These are phyloP conservation scores for Mycalesis mineus DNA, from an alignment of 2,888 invertebrate species.

Conservation along the genomic window DNA sequence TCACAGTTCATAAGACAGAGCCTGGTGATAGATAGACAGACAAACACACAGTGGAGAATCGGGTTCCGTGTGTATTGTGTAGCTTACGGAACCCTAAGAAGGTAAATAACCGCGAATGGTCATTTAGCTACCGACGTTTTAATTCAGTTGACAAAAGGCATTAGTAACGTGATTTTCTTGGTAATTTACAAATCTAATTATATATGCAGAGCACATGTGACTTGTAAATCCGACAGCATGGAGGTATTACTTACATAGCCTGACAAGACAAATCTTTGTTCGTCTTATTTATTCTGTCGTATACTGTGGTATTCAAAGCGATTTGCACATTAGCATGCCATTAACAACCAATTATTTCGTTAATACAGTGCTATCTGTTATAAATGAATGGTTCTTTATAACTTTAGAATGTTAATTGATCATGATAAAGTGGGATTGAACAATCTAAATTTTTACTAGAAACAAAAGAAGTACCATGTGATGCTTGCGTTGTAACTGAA, in stretches of 20 bases:
- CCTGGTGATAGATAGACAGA: too few relatives aligned
- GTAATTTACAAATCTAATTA: slow-evolving; percentile 22
- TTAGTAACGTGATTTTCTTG: slow-evolving; percentile 18
- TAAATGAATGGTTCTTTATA: not conserved
- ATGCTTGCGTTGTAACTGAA: too few relatives aligned
- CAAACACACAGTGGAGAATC: too few relatives aligned
- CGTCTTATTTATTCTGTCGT: slow-evolving; percentile 18
- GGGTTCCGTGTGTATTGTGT: too few relatives aligned
- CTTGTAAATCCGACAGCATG: slow-evolving; percentile 24
- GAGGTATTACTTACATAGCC: slow-evolving; percentile 18
- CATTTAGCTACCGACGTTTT: too few relatives aligned
- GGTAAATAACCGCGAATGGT: not conserved
- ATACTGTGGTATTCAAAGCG: slow-evolving; percentile 4
- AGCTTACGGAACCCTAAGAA: too few relatives aligned
- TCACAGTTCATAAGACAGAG: too few relatives aligned
- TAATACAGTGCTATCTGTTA: not conserved
- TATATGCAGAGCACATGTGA: slow-evolving; percentile 23
- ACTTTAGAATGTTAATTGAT: not conserved
- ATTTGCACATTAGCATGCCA: slow-evolving; percentile 19
- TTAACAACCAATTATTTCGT: slow-evolving; percentile 7
- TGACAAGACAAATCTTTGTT: slow-evolving; percentile 18
- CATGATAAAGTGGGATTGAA: too few relatives aligned
- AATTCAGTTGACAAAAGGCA: slow-evolving; percentile 16
- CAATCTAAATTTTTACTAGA: too few relatives aligned
- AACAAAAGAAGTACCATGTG: too few relatives aligned